Base-by-base conservation (phyloP, 2,797 vertebrate species). In the Notoglanidium macrostoma region DNA sequence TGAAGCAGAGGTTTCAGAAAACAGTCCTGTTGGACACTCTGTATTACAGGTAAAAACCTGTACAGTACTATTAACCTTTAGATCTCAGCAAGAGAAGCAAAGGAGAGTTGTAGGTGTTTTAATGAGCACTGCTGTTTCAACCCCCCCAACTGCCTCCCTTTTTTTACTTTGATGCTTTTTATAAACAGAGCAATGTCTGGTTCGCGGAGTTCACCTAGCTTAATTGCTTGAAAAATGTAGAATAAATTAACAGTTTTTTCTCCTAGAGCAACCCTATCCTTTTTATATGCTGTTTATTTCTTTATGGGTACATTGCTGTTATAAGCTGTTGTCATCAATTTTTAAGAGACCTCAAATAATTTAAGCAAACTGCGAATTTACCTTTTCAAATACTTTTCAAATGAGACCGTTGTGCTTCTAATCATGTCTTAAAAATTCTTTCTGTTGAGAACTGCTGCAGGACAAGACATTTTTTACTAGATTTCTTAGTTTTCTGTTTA, bases 21-120 rank as follows among this genome's bases (percentile, higher is more conserved):
- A 99, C 91, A 99, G 98, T 93, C 98, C 98, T 0, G 93, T 97
- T 32, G 98, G 98, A 26, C 97, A 99, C 93, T 99, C 98, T 0
- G 97, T 99, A 87, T 94, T 99, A 86, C 98, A 99, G 98, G 98
- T 99, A 92, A 96, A 91, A 72, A 61, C 14, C 12, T 23, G 5
- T 35, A 63, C 73, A 35, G 3, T 84, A 29, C 19, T 54, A 77
- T 84, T 85, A 89, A 89, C 55, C 88, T 84, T 88, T 88, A 87
- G 54, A 77, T 88, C 78, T 55, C 49, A 86, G 86, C 70, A 73
- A 81, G 51, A 72, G 81, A 85, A 65, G 84, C 86, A 83, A 88
- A 72, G 70, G 26, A 86, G 79, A 87, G 88, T 88, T 76, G 86
- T 85, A 88, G 85, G 86, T 87, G 85, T 86, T 79, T 91, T 90